Evolutionary conservation across 1,140 invertebrate species (phyloP), one percentile per base, ranked within the genome.

Genomic region (Pemphigus obesinymphae): DNA sequence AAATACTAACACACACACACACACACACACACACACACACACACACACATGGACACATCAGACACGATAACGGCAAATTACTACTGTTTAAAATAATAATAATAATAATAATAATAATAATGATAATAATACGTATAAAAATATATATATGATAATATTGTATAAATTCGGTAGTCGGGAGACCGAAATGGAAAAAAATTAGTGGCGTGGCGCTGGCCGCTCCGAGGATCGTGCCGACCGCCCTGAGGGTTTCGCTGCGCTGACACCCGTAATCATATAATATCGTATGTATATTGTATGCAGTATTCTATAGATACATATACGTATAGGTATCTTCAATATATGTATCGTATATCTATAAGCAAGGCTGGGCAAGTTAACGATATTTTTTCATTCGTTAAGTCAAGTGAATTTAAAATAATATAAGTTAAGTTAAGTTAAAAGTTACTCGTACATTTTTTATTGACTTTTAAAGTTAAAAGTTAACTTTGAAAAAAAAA

Each of bases 131-230:
- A 29, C n/a, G 53, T 29, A 48, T 45, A 34, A 2, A 34, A 6
- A 55, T 34, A 75, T n/a, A n/a, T n/a, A n/a, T 53, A 75, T 23
- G n/a, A 78, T 78, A 53, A 75, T 75, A n/a, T n/a, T n/a, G n/a
- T n/a, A n/a, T n/a, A 78, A 78, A 78, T 78, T 78, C 75, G 75
- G 75, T 78, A 78, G 75, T 78, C 75, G 29, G 23, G 26, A 10
- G 43, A 43, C 37, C 37, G 34, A 68, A 68, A 68, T 68, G 66
- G 66, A 70, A 70, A 70, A 70, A 37, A 70, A 70, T 43, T 70
- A 45, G 3, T 17, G 37, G 68, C 37, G 68, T 43, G 40, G 17
- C 40, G 68, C 23, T 40, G 37, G 37, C 43, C 43, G 37, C 43
- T 4, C 43, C 43, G 43, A 70, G 37, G 68, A 45, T 45, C 68